Conservation (phyloP, 2,888 invertebrate species). For the Ormia ochracea region DNA sequence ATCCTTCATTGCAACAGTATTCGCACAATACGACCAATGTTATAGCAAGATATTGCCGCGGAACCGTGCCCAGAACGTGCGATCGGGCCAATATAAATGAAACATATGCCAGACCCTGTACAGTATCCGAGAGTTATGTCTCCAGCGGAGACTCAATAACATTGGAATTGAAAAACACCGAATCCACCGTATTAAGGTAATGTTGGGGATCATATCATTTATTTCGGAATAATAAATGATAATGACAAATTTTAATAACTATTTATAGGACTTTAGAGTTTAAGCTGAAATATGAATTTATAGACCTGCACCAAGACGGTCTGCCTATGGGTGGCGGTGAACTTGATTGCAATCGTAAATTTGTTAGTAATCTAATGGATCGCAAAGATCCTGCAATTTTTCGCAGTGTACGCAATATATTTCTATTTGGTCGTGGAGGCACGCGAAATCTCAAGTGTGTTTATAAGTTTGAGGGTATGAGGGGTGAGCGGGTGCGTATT, state of each 20-base stretch:
- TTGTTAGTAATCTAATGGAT: conserved; percentile 81
- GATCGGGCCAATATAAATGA: conserved; percentile 85
- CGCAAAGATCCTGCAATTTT: conserved; percentile 83
- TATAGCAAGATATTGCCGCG: conserved; percentile 88
- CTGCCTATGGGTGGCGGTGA: conserved; percentile 85
- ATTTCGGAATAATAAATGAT: neutral
- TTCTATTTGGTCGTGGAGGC: conserved; percentile 91
- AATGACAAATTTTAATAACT: too few relatives aligned
- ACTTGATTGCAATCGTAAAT: conserved; percentile 84
- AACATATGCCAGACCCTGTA: conserved; percentile 83
- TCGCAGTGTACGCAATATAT: conserved; percentile 88
- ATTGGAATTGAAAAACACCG: conserved; percentile 86
- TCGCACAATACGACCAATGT: conserved; percentile 84
- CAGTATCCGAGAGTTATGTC: conserved; percentile 88
- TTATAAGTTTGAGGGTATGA: conserved; percentile 91
- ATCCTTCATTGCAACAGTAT: conserved; percentile 77
- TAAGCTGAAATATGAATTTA: conserved; percentile 91
- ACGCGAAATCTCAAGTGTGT: conserved; percentile 90
- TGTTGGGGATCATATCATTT: too few relatives aligned
- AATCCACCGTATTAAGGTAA: conserved; percentile 90
- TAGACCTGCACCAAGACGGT: conserved; percentile 90
- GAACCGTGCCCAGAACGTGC: conserved; percentile 88
- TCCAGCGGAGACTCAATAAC: conserved; percentile 89
- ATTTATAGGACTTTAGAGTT: conserved; percentile 87
- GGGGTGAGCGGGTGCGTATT: conserved; percentile 87